phyloP scores from a whole-genome alignment of 2,113 vertebrate genomes.

The Poecilia latipinna region DNA sequence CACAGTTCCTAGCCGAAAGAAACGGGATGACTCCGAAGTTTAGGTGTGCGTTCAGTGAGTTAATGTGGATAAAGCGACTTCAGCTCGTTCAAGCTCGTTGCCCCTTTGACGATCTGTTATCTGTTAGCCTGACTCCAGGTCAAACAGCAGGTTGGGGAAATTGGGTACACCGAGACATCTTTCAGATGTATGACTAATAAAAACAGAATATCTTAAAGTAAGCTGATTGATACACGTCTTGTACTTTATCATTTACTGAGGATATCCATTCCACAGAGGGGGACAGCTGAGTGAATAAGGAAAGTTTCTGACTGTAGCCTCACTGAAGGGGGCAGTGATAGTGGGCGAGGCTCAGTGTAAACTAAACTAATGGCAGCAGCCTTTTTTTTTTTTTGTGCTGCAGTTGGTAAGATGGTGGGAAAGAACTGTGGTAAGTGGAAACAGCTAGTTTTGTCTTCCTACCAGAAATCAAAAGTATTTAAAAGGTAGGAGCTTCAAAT shows the following conservation, averaged over 20 bases:
- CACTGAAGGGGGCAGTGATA: constrained; percentile 15
- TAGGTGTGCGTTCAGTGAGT: constrained; percentile 37
- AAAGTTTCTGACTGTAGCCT: constrained; percentile 48
- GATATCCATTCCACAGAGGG: constrained; percentile 65
- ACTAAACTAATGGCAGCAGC: neutral
- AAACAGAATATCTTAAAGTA: constrained; percentile 44
- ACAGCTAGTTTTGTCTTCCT: constrained; percentile 23
- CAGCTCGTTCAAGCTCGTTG: constrained; percentile 41
- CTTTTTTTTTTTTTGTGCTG: constrained; percentile 16
- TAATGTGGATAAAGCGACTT: constrained; percentile 39
- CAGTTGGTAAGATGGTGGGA: constrained; percentile 11
- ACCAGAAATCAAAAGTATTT: constrained; percentile 24
- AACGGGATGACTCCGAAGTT: constrained; percentile 36
- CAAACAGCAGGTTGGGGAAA: constrained; percentile 15
- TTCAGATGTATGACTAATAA: constrained; percentile 64
- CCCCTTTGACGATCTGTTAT: constrained; percentile 32
- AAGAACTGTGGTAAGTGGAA: constrained; percentile 14
- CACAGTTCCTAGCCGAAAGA: constrained; percentile 45
- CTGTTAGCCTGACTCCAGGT: constrained; percentile 15
- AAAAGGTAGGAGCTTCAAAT: constrained; percentile 8
- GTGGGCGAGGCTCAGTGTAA: constrained; percentile 7
- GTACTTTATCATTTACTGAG: constrained; percentile 54
- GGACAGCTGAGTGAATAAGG: constrained; percentile 31
- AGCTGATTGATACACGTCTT: constrained; percentile 56
- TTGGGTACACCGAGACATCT: constrained; percentile 28